Conservation (phyloP, 2,797 vertebrate genomes). For the Echeneis naucrates region DNA sequence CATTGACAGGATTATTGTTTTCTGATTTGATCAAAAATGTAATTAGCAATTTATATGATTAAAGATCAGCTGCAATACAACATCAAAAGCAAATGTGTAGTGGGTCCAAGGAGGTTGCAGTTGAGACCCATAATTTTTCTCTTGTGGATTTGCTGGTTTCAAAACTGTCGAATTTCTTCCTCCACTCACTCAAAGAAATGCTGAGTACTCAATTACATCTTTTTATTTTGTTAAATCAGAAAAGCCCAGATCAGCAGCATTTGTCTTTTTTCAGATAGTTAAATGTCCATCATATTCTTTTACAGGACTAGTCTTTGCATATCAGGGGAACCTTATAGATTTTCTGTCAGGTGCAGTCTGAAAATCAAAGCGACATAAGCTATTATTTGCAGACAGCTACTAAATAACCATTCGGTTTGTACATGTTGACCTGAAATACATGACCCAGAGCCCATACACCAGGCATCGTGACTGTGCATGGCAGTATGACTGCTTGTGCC, state of each 20-base stretch:
- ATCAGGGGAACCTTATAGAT: too few relatives aligned
- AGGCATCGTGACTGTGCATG: slow-evolving; percentile 22
- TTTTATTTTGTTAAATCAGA: background rate
- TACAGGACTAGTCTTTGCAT: slow-evolving; percentile 6
- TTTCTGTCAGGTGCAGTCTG: too few relatives aligned
- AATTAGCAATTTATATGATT: too few relatives aligned
- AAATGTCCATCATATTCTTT: background rate
- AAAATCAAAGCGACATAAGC: slow-evolving; percentile 33
- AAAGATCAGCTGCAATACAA: background rate
- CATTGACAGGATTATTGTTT: background rate
- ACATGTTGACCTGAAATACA: slow-evolving; percentile 39
- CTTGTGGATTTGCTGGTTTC: slow-evolving; percentile 3
- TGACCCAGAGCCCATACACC: slow-evolving; percentile 26
- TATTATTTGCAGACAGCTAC: slow-evolving; percentile 50
- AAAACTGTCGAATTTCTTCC: slow-evolving; percentile 6
- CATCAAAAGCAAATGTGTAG: background rate
- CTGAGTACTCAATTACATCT: background rate
- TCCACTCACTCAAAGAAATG: background rate
- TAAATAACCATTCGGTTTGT: slow-evolving; percentile 54
- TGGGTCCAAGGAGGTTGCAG: background rate
- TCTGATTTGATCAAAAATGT: background rate
- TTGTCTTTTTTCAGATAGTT: background rate
- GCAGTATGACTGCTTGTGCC: slow-evolving; percentile 19
- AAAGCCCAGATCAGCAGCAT: background rate
- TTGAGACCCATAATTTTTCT: background rate